A percentile compares a stretch with the other conserved stretches of the same genome.
These are phyloP conservation scores for Sciurus niger DNA, from an alignment of 2,113 vertebrate genomes.

Conservation along the genomic window DNA sequence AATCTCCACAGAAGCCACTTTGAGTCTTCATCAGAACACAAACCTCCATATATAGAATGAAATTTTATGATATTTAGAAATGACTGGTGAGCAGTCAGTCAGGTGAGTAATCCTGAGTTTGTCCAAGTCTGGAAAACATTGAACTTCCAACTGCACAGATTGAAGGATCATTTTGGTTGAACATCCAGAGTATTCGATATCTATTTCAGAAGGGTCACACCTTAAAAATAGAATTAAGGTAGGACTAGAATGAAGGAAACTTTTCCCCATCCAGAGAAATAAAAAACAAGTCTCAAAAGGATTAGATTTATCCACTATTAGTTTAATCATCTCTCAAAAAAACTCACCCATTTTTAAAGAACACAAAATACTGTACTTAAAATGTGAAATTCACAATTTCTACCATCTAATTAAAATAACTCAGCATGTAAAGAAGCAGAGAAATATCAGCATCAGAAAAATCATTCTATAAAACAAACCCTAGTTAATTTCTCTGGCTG, in stretches of 20 bases:
- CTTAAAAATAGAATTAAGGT: neutral
- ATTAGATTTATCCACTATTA: neutral
- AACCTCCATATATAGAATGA: neutral
- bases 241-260: neutral
- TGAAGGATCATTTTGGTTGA: neutral
- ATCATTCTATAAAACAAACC: neutral
- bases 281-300: neutral
- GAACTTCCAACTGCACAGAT: neutral
- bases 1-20: neutral
- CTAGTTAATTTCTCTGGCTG: too few relatives aligned
- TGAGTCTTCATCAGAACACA: neutral
- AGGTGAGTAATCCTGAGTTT: neutral
- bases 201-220: neutral
- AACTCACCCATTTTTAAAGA: too few relatives aligned
- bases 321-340: neutral
- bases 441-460: neutral
- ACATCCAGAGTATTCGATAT: neutral
- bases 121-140: neutral
- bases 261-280: neutral
- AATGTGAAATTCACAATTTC: neutral
- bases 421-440: neutral
- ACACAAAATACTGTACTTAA: neutral
- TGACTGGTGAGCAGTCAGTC: neutral
- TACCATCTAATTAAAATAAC: neutral
- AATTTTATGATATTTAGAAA: neutral